Evolutionary conservation across 2,797 vertebrate species (phyloP).

Genomic region (Lateolabrax maculatus): DNA sequence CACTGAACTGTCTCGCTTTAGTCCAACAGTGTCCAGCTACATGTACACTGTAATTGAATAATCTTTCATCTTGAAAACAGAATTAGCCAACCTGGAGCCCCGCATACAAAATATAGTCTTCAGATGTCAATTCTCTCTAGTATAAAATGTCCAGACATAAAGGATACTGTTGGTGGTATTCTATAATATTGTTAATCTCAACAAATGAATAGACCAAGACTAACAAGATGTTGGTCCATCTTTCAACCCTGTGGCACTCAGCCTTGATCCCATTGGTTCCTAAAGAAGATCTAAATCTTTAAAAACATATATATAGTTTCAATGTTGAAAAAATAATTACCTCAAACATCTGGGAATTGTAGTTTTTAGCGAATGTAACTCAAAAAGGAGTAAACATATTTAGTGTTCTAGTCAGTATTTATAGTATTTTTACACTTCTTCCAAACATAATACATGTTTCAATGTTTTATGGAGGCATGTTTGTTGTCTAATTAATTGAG

Average conservation of each 20-base stretch:
- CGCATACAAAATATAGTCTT: constrained; percentile 45
- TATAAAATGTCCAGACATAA: constrained; percentile 15
- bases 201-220: background rate
- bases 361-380: background rate
- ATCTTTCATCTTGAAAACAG: constrained; percentile 82
- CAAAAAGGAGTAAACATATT: background rate
- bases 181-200: background rate
- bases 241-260: background rate
- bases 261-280: background rate
- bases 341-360: background rate
- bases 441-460: background rate
- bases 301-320: background rate
- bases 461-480: background rate
- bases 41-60: constrained; percentile 82
- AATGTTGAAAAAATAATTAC: background rate
- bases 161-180: background rate
- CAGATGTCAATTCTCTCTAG: background rate
- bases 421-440: background rate
- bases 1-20: constrained; percentile 75
- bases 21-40: constrained; percentile 79
- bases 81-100: constrained; percentile 77
- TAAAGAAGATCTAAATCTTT: background rate
- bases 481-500: background rate
- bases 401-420: background rate
- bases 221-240: background rate